Base-by-base conservation (phyloP, 2,113 vertebrate species). In the Crotalus viridis region DNA sequence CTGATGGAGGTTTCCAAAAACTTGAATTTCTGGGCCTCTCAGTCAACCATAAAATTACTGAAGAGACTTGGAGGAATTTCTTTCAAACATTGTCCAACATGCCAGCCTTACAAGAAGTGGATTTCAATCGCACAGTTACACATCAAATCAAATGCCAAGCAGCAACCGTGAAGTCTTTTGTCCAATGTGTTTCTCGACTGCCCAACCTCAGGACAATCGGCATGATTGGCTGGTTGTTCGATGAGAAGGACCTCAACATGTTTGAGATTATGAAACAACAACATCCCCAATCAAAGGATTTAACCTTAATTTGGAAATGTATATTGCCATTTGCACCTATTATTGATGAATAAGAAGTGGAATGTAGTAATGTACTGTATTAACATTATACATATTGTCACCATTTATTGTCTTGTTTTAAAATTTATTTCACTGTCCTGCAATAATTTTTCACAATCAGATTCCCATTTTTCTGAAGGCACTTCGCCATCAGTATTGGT, bases 1-100 rank as follows among this genome's bases (percentile, higher is more conserved):
- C 61, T n/a, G 43, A 0, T 2, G 64, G 95, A 92, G 89, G 93
- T 39, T 96, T 97, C 92, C 95, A 95, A 93, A 97, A 95, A 51
- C 89, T 95, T 2, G 0, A 94, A 87, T 69, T 74, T 0, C 91
- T 97, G 69, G 28, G 64, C 4, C 61, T 96, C 43, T 57, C 28
- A 46, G 0, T 10, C 15, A 97, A 96, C 85, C 85, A 95, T 2
- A 2, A 17, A 3, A 48, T 96, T 93, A 94, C 90, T 86, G 94
- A 97, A 59, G 94, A 93, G 56, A 94, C 93, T 17, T 97, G 95
- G 43, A 96, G 88, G 90, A 94, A 93, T 43, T 97, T 96, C 93
- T 96, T 97, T 57, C 74, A 89, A 92, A 92, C 33, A 8, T 51
- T 96, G 89, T 86, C 87, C 85, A 94, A 59, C 10, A 15, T 94